Base-by-base conservation (phyloP, 2,888 invertebrate genomes). In the Branchipolynoe longqiensis region DNA sequence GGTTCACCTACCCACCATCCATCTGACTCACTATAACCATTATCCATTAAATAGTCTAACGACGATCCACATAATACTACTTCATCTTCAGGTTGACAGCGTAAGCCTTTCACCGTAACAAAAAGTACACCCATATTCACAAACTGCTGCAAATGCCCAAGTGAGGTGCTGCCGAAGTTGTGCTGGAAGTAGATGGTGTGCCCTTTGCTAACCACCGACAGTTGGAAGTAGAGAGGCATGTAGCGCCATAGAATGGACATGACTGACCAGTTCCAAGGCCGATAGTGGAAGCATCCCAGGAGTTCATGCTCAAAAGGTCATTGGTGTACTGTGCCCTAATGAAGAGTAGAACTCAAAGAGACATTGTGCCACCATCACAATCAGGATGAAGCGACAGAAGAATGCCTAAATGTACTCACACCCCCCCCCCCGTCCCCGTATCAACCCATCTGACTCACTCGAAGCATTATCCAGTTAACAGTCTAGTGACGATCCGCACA, bases 391-490 rank as follows among this genome's bases (percentile, higher is more conserved):
- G 90, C 91, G 90, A 40, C 93, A 87, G 87, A 93, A 93, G 40
- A 90, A 86, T 18, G 90, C 85, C 56, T 93, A 93, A 89, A 92
- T 93, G 84, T 91, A 89, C n/a, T n/a, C n/a, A n/a, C n/a, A n/a
- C n/a, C n/a, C n/a, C n/a, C n/a, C n/a, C n/a, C n/a, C n/a, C n/a
- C n/a, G n/a, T n/a, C n/a, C n/a, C n/a, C n/a, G n/a, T n/a, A n/a
- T n/a, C n/a, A n/a, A n/a, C n/a, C n/a, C n/a, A n/a, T n/a, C n/a
- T n/a, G n/a, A n/a, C n/a, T n/a, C n/a, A n/a, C n/a, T n/a, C n/a
- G n/a, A n/a, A n/a, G n/a, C n/a, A n/a, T n/a, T n/a, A n/a, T n/a
- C n/a, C n/a, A n/a, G n/a, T n/a, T n/a, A n/a, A n/a, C n/a, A n/a
- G n/a, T n/a, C n/a, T n/a, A n/a, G n/a, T n/a, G n/a, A n/a, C n/a